phyloP scores from a whole-genome alignment of 2,113 vertebrate genomes.

The Vimba vimba region DNA sequence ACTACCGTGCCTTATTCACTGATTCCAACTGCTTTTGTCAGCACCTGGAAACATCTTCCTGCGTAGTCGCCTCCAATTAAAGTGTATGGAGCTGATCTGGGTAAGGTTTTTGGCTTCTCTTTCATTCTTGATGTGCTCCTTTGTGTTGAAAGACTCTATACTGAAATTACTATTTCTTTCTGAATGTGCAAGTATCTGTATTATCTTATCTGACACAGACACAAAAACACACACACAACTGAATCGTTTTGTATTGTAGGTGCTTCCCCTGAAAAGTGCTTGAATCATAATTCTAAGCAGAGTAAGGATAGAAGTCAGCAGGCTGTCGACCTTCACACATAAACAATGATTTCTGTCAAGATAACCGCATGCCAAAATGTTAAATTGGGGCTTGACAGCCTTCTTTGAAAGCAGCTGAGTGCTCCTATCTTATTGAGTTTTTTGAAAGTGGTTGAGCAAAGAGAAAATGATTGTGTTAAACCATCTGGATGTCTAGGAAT shows the following conservation, averaged over 20 bases:
- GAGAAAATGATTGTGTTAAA: not conserved
- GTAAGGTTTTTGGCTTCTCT: slow-evolving; percentile 38
- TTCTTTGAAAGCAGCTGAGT: slow-evolving; percentile 26
- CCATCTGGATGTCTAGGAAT: not conserved
- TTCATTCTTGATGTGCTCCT: not conserved
- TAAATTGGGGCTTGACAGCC: slow-evolving; percentile 4
- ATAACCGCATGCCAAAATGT: slow-evolving; percentile 14
- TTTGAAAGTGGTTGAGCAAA: slow-evolving; percentile 17
- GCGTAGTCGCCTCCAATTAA: slow-evolving; percentile 68
- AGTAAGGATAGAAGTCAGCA: not conserved
- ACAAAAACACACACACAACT: not conserved
- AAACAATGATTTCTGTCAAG: slow-evolving; percentile 22
- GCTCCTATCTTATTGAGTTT: not conserved
- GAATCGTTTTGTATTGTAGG: not conserved
- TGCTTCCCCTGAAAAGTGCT: not conserved
- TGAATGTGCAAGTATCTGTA: not conserved
- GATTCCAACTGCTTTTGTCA: slow-evolving; percentile 95
- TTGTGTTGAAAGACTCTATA: not conserved
- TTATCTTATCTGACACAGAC: not conserved
- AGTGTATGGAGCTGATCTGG: slow-evolving; percentile 6
- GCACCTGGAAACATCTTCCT: slow-evolving; percentile 95
- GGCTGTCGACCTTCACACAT: not conserved
- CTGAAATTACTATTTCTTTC: not conserved
- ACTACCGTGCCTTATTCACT: slow-evolving; percentile 95
- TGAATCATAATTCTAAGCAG: slow-evolving; percentile 12